These are phyloP conservation scores for Acleris cristana DNA, from an alignment of 2,888 invertebrate species.

Conservation along the genomic window DNA sequence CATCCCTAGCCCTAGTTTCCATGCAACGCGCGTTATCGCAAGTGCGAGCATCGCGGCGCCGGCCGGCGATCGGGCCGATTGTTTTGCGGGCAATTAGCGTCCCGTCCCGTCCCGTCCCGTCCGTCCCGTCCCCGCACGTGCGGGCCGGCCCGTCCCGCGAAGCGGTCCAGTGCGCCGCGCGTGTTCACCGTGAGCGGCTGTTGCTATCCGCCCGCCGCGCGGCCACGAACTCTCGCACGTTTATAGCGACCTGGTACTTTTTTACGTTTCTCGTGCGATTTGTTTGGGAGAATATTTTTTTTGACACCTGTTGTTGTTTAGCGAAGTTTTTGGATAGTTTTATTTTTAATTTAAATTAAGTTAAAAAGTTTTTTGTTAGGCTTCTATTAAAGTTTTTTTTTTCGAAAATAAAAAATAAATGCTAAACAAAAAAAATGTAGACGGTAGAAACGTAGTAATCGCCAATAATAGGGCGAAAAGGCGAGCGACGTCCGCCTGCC, in stretches of 20 bases:
- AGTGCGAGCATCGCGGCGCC: conserved; percentile 59
- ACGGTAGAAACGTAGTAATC: conserved; percentile 9
- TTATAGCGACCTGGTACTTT: conserved; percentile 34
- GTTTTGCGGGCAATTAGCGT: conserved; percentile 82
- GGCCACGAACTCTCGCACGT: conserved; percentile 47
- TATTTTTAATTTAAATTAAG: not conserved
- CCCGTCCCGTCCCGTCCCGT: conserved; percentile 45
- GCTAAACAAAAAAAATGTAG: too few relatives aligned
- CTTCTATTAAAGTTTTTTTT: not conserved
- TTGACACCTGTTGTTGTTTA: conserved; percentile 22
- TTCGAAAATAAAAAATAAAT: not conserved
- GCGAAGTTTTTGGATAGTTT: not conserved
- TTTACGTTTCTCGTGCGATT: conserved; percentile 25
- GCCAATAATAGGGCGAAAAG: conserved; percentile 21
- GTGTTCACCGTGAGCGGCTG: conserved; percentile 50
- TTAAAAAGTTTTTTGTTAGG: not conserved
- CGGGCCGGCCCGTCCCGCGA: conserved; percentile 49
- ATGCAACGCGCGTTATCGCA: conserved; percentile 57
- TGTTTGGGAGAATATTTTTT: conserved; percentile 10
- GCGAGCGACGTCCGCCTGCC: conserved; percentile 24
- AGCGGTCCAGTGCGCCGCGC: conserved; percentile 48
- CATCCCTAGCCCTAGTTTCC: conserved; percentile 33
- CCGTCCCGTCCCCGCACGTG: conserved; percentile 59
- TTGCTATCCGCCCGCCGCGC: conserved; percentile 39
- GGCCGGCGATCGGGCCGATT: conserved; percentile 68